Evolutionary conservation across 2,113 vertebrate genomes (phyloP), one percentile per base, ranked within the genome.

Genomic region (Synodontis membranacea): DNA sequence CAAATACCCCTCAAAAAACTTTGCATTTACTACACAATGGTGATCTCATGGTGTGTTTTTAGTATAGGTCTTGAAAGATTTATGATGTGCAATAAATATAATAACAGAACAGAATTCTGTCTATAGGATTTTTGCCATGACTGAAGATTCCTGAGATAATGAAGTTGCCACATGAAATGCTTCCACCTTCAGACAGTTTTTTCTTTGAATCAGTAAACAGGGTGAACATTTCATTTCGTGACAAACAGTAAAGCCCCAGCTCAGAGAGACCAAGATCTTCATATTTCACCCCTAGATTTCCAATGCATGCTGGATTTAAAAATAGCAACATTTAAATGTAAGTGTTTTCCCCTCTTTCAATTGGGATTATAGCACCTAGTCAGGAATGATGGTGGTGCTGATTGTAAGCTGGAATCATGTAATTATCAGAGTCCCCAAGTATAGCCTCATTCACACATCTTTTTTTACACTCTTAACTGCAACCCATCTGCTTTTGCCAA

Each of bases 401-500:
- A 66, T 42, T 86, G 76, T 78, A 80, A 48, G 48, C 84, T 82
- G 78, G 48, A 83, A 82, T 72, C 60, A 83, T 68, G 50, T 58
- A 87, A 87, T 89, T 86, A 84, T 82, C 86, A 76, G 76, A 82
- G 56, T 81, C 31, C 86, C 76, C 80, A 70, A 85, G 74, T 70
- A 84, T 78, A 87, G 70, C 75, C 50, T 82, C 79, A 66, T 66
- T 84, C 85, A 58, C 83, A 89, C 83, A 83, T 66, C 25, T 50
- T 62, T 82, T 82, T 87, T 83, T 62, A 82, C 83, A 87, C 78
- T 82, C 79, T 80, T 56, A 44, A 83, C 72, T 54, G 86, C 83
- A 87, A 82, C 70, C 83, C 88, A 89, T 89, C 86, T 87, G 88
- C 70, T 74, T 54, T 70, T 76, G 70, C 42, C 86, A 58, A 74